Evolutionary conservation across 2,888 invertebrate genomes (phyloP), one percentile per base, ranked within the genome.

Genomic region (Elmis aenea): DNA sequence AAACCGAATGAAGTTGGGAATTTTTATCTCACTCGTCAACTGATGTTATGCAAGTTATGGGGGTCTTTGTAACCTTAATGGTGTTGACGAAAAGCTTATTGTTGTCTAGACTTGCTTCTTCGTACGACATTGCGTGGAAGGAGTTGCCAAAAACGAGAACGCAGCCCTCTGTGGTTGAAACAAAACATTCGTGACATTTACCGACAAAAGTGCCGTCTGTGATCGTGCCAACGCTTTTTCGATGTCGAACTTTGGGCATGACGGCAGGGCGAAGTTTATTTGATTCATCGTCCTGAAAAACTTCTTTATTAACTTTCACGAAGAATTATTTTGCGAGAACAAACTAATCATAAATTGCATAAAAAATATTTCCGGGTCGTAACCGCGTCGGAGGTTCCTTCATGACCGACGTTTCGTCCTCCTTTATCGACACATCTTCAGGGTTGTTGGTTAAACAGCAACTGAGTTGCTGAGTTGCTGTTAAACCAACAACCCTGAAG

Each of bases 201-300:
- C 63, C 53, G 1, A 77, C 66, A 51, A 74, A 79, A 1, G 74
- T 71, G 42, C 72, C 75, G 39, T 71, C 70, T 2, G 71, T 72
- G 3, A 75, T 59, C 9, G 51, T 58, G 0, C 77, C 78, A 13
- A 64, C 54, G 0, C 68, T 69, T 3, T 44, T 54, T 68, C 45
- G 70, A 67, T 33, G 59, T 46, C 12, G 69, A 55, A 48, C 66
- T 52, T 38, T 51, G 21, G 23, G 74, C 63, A 52, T 69, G 63
- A 30, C 30, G 3, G 43, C 31, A 4, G 45, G 34, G 1, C 26
- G 4, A 12, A 61, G 37, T 33, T 47, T 53, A 1, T 44, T 45
- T 4, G 22, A 22, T 9, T 33, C 22, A 1, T 9, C 6, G 12
- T 46, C 42, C 50, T 48, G 22, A 42, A 32, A 13, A 26, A n/a